A percentile compares a stretch with the other conserved stretches of the same genome.
phyloP scores from a whole-genome alignment of 2,113 vertebrate species.

The Myiopsitta monachus region DNA sequence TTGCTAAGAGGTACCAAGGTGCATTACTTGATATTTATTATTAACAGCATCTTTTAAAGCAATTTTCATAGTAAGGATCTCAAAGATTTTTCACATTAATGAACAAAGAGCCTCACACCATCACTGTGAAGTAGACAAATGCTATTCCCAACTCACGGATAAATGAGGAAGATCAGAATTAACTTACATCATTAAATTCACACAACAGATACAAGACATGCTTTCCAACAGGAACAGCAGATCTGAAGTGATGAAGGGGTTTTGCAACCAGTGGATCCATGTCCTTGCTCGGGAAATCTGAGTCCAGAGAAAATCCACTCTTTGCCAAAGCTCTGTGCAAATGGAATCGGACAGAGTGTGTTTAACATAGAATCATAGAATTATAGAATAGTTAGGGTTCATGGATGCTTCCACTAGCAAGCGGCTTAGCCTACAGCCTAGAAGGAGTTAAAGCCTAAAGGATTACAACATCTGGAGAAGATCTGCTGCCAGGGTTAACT shows the following conservation, averaged over 20 bases:
- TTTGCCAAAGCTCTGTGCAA: not conserved
- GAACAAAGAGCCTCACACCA: constrained; percentile 17
- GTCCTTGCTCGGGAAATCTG: not conserved
- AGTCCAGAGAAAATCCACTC: not conserved
- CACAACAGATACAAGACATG: not conserved
- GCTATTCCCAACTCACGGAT: constrained; percentile 3
- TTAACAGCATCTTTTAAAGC: constrained; percentile 52
- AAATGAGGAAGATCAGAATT: constrained; percentile 12
- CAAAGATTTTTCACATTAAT: constrained; percentile 40
- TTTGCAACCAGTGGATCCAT: not conserved
- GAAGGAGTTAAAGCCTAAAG: constrained; percentile 23
- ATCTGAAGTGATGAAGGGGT: not conserved
- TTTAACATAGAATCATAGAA: not conserved
- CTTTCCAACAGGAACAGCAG: not conserved
- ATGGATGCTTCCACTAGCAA: not conserved
- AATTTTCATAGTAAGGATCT: constrained; percentile 39
- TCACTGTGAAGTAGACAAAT: constrained; percentile 22
- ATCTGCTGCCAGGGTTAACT: constrained; percentile 17
- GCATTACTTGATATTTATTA: constrained; percentile 56
- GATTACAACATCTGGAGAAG: constrained; percentile 14
- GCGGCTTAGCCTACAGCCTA: not conserved
- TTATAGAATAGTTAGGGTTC: too few relatives aligned
- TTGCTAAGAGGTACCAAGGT: constrained; percentile 52
- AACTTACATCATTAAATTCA: not conserved
- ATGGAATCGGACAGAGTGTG: accelerated